Evolutionary conservation across 2,797 vertebrate genomes (phyloP).

Genomic region (Gila robusta): DNA sequence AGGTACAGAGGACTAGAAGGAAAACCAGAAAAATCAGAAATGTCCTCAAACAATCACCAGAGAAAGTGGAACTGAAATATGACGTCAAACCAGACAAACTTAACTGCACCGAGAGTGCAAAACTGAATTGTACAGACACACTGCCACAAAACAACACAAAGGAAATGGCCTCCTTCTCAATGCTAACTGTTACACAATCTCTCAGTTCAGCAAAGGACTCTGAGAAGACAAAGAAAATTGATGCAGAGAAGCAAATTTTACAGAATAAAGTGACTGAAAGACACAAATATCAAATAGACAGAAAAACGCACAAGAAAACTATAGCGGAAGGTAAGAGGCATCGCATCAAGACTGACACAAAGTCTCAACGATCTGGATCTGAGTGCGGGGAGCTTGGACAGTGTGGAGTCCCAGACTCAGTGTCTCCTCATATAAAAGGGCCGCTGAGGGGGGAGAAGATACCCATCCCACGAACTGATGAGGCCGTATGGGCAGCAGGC

Average conservation of each 20-base stretch:
- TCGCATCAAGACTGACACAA: conserved; percentile 41
- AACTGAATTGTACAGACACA: conserved; percentile 23
- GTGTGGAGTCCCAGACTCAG: conserved; percentile 56
- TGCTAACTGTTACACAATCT: conserved; percentile 7
- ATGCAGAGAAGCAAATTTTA: not conserved
- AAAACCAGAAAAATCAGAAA: conserved; percentile 57
- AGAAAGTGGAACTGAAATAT: not conserved
- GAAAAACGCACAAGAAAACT: conserved; percentile 8
- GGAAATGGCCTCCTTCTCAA: not conserved
- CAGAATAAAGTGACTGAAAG: not conserved
- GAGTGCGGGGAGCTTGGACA: conserved; percentile 54
- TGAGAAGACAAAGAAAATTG: not conserved
- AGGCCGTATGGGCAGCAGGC: conserved; percentile 89
- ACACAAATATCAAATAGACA: conserved; percentile 7
- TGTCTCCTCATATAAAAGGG: not conserved
- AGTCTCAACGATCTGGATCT: conserved; percentile 31
- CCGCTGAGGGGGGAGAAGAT: conserved; percentile 45
- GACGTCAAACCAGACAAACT: conserved; percentile 2
- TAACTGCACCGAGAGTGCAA: conserved; percentile 19
- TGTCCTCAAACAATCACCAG: not conserved
- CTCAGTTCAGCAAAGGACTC: conserved; percentile 4
- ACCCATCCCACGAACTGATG: conserved; percentile 80
- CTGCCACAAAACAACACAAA: conserved; percentile 22
- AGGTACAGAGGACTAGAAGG: conserved; percentile 32
- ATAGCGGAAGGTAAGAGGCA: conserved; percentile 9